These are phyloP conservation scores for Amblyopsis hoosieri DNA, from an alignment of 2,797 vertebrate genomes.

Conservation along the genomic window DNA sequence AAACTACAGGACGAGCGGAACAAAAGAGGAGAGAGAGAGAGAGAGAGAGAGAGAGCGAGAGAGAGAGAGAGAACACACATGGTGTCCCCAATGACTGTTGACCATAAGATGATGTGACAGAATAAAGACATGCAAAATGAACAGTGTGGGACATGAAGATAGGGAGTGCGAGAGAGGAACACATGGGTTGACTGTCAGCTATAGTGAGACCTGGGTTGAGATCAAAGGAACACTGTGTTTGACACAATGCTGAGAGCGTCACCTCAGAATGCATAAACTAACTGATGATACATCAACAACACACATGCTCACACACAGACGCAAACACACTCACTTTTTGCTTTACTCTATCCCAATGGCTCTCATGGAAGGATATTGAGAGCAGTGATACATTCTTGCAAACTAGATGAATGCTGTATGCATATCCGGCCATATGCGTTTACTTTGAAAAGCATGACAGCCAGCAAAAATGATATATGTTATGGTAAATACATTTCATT, in stretches of 20 bases:
- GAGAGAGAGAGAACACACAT: slow-evolving; percentile 5
- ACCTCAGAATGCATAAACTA: slow-evolving; percentile 32
- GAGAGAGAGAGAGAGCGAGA: not conserved
- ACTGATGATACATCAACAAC: slow-evolving; percentile 34
- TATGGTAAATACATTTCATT: too few species aligned
- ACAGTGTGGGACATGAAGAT: not conserved
- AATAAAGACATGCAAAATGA: slow-evolving; percentile 6
- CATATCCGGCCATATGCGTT: too few species aligned
- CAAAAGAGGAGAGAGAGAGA: not conserved
- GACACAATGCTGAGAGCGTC: slow-evolving; percentile 27
- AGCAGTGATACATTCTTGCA: too few species aligned
- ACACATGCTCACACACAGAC: slow-evolving; percentile 1
- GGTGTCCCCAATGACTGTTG: slow-evolving; percentile 1
- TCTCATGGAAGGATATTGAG: too few species aligned
- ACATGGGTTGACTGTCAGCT: slow-evolving; percentile 24
- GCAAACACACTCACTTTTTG: slow-evolving; percentile 5
- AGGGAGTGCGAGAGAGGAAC: not conserved
- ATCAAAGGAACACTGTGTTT: slow-evolving; percentile 29
- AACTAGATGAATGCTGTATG: too few species aligned
- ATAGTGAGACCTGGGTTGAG: slow-evolving; percentile 22
- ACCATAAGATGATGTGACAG: slow-evolving; percentile 20
- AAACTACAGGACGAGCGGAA: slow-evolving; percentile 5
- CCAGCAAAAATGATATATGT: too few species aligned
- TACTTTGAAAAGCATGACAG: too few species aligned
- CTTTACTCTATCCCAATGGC: not conserved